Percentiles rank a stretch among this genome's conserved stretches.
Evolutionary conservation across 2,888 invertebrate genomes (phyloP).

Genomic region (Nomada ruficornis): DNA sequence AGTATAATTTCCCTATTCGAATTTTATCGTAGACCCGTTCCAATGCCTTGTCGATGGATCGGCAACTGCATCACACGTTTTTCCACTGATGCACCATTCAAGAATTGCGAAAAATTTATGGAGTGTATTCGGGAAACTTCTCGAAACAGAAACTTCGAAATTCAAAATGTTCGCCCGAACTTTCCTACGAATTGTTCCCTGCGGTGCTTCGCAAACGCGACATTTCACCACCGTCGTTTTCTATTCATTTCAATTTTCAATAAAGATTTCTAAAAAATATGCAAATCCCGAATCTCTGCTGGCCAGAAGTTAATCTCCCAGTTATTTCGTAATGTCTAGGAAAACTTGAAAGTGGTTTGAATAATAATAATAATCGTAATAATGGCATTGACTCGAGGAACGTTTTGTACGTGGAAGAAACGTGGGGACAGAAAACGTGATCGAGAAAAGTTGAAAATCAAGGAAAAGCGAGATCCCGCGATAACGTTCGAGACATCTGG

Average conservation of each 20-base stretch:
- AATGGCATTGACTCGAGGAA: conserved; percentile 30
- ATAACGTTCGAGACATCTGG: conserved; percentile 18
- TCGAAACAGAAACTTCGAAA: background rate
- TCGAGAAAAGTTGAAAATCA: conserved; percentile 1
- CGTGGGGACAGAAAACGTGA: conserved; percentile 35
- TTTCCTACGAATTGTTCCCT: conserved; percentile 11
- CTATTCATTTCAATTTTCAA: conserved; percentile 19
- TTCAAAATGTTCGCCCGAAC: background rate
- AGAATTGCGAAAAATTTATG: conserved; percentile 2
- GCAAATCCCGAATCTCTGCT: background rate
- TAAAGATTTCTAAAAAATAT: background rate
- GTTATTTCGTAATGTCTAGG: background rate
- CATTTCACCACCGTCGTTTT: background rate
- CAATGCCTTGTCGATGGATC: background rate
- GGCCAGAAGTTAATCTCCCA: background rate
- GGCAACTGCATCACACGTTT: conserved; percentile 8
- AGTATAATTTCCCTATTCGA: background rate
- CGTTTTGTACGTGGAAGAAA: conserved; percentile 7
- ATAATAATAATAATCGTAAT: too few relatives aligned
- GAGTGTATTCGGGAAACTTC: conserved; percentile 3
- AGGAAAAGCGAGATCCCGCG: conserved; percentile 9
- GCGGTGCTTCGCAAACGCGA: background rate
- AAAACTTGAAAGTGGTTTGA: too few relatives aligned
- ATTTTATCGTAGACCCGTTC: background rate
- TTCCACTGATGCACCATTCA: background rate